Conservation (phyloP, 2,888 invertebrate genomes). For the Catocala sponsa region DNA sequence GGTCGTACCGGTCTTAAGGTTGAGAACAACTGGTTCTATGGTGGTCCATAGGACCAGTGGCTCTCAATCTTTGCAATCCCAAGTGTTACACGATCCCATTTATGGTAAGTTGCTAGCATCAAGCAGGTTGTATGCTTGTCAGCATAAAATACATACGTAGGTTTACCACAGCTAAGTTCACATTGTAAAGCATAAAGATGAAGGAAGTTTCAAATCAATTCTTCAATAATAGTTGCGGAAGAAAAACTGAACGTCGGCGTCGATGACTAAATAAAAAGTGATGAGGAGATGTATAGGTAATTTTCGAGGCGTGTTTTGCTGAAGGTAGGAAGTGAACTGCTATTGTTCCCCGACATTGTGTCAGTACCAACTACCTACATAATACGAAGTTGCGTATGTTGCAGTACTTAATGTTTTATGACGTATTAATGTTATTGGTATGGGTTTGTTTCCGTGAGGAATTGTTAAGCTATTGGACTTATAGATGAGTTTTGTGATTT, state of each 20-base stretch:
- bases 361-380: constrained; percentile 1
- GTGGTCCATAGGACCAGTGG: no score
- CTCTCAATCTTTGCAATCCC: no score
- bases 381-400: constrained; percentile 4
- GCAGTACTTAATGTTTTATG: constrained; percentile 21
- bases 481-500: no score
- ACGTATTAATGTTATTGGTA: neutral
- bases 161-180: neutral
- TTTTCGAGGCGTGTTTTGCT: constrained; percentile 44
- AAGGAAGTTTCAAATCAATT: constrained; percentile 29
- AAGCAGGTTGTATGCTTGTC: no score
- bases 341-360: constrained; percentile 40
- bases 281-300: constrained; percentile 18
- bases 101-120: no score
- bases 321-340: constrained; percentile 39
- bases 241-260: constrained; percentile 24
- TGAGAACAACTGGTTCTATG: no score
- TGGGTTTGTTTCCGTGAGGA: no score
- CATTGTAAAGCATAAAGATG: constrained; percentile 10
- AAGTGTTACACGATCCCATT: no score
- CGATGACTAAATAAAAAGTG: neutral
- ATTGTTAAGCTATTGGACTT: no score
- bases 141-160: neutral
- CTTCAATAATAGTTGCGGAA: constrained; percentile 15
- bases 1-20: no score